A percentile compares a stretch with the other conserved stretches of the same genome.
These are phyloP conservation scores for Melangyna quadrimaculata DNA, from an alignment of 2,888 invertebrate genomes.

Conservation along the genomic window DNA sequence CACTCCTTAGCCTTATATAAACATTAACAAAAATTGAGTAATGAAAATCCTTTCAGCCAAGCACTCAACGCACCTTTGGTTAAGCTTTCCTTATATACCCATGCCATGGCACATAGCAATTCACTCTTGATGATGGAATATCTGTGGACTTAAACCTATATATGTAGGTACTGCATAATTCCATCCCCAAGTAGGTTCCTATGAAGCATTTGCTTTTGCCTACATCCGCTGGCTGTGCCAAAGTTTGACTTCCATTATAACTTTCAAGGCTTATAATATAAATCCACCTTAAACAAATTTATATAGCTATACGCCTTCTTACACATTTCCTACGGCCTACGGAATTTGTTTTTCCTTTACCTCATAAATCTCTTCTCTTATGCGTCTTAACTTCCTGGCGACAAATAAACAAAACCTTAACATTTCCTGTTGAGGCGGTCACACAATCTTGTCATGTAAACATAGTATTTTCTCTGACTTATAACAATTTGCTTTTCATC, in stretches of 20 bases:
- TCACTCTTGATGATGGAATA: not conserved
- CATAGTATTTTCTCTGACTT: conserved; percentile 11
- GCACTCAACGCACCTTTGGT: not conserved
- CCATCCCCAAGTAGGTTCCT: not conserved
- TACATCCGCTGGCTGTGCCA: not conserved
- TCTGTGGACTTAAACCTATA: not conserved
- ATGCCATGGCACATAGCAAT: not conserved
- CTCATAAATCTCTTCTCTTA: conserved; percentile 17
- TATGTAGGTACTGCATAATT: not conserved
- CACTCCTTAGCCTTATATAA: not conserved
- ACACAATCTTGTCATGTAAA: conserved; percentile 30
- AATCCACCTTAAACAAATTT: conserved; percentile 17
- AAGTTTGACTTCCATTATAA: conserved; percentile 21
- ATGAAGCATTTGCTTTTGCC: not conserved
- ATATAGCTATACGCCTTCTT: not conserved
- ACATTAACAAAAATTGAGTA: not conserved
- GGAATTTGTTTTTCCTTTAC: not conserved
- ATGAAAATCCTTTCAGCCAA: conserved; percentile 8
- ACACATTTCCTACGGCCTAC: not conserved
- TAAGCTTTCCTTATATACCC: not conserved
- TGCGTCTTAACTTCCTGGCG: conserved; percentile 17
- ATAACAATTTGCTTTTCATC: conserved; percentile 29
- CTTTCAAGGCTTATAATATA: conserved; percentile 13
- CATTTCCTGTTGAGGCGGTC: not conserved
- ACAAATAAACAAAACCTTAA: conserved; percentile 14